Conservation (phyloP, 2,113 vertebrate species). For the Baryphthengus martii region DNA sequence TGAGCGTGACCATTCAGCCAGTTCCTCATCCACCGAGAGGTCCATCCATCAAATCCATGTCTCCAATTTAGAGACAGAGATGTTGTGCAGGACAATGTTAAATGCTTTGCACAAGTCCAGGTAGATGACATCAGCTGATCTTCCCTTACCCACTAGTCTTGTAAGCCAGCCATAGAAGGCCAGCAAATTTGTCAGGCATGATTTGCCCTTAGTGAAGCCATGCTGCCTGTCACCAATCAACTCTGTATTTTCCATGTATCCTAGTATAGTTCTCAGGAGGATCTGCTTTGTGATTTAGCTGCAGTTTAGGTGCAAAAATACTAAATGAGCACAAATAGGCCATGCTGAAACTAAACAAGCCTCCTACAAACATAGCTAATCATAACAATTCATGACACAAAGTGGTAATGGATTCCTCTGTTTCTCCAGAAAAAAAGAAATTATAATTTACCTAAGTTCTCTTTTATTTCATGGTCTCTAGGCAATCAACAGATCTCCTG, state of each 20-base stretch:
- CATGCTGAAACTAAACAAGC: neutral
- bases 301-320: neutral
- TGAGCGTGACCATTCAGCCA: too few relatives aligned
- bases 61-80: neutral
- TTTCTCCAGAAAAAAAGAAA: neutral
- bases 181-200: too few relatives aligned
- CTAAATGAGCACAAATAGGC: neutral
- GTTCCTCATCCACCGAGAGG: too few relatives aligned
- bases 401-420: fast-evolving
- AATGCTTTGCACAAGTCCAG: too few relatives aligned
- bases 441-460: neutral
- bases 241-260: neutral
- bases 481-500: neutral
- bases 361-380: neutral
- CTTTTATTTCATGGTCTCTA: neutral
- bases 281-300: neutral
- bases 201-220: neutral
- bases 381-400: neutral
- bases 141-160: too few relatives aligned
- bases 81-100: neutral
- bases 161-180: too few relatives aligned
- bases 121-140: too few relatives aligned
- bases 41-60: neutral
- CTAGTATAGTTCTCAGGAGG: neutral
- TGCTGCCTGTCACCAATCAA: neutral